Evolutionary conservation across 1,140 invertebrate genomes (phyloP).

Genomic region (Aphaenogaster ashmeadi): DNA sequence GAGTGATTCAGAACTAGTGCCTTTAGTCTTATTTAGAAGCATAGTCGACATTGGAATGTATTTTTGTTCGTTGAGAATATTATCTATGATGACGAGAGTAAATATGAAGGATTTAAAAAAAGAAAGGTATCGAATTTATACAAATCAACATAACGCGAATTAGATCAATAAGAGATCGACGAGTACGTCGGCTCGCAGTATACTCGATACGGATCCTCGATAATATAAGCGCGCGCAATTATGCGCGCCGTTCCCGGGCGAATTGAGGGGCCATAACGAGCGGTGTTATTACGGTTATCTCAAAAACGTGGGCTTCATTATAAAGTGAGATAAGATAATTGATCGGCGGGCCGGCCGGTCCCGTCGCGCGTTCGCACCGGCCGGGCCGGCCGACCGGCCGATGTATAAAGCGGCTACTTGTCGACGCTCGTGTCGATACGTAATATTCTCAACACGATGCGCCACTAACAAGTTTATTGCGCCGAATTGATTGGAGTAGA

Average conservation of each 20-base stretch:
- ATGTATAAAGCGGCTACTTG: slow-evolving; percentile 40
- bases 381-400: not conserved
- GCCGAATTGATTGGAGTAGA: slow-evolving; percentile 79
- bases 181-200: not conserved
- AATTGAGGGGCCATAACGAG: slow-evolving; percentile 25
- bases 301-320: slow-evolving; percentile 51
- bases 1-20: too few species aligned
- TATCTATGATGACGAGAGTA: not conserved
- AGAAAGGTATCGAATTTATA: slow-evolving; percentile 15
- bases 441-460: slow-evolving; percentile 49
- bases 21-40: too few species aligned
- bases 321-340: slow-evolving; percentile 65
- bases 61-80: too few species aligned
- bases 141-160: slow-evolving; percentile 26
- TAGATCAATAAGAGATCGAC: slow-evolving; percentile 33
- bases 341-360: not conserved
- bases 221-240: slow-evolving; percentile 41
- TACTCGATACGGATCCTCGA: slow-evolving; percentile 37
- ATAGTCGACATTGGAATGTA: too few species aligned
- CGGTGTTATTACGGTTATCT: slow-evolving; percentile 57
- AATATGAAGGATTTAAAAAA: slow-evolving; percentile 28
- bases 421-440: slow-evolving; percentile 42
- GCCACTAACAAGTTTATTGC: slow-evolving; percentile 76
- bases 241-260: slow-evolving; percentile 31
- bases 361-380: not conserved